These are phyloP conservation scores for Asobara japonica DNA, from an alignment of 1,140 invertebrate genomes.

Conservation along the genomic window DNA sequence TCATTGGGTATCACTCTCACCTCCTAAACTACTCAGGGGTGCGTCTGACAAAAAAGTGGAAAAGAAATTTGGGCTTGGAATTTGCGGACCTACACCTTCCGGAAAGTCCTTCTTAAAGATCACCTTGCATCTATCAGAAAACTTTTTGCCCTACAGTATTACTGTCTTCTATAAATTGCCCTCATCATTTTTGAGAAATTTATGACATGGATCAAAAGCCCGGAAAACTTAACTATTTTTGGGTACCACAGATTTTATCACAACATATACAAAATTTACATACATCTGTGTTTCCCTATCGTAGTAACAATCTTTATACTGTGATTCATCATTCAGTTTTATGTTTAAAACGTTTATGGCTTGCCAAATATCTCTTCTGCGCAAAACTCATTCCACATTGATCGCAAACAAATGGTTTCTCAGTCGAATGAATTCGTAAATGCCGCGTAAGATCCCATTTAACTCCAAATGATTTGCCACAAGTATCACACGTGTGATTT, in stretches of 20 bases:
- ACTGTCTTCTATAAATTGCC: too few species aligned
- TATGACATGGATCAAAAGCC: too few species aligned
- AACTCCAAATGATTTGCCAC: slow-evolving; percentile 67
- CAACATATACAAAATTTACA: background rate
- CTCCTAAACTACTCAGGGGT: too few species aligned
- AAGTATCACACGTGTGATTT: slow-evolving; percentile 65
- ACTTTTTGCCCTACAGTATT: too few species aligned
- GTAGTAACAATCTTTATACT: background rate
- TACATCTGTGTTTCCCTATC: background rate
- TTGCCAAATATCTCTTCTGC: slow-evolving; percentile 68
- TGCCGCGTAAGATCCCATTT: slow-evolving; percentile 67
- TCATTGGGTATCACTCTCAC: too few species aligned
- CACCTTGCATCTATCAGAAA: too few species aligned
- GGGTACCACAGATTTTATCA: background rate
- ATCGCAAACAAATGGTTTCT: slow-evolving; percentile 66
- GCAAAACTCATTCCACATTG: slow-evolving; percentile 69
- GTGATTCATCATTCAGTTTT: background rate
- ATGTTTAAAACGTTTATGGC: slow-evolving; percentile 53
- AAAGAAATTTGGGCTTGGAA: too few species aligned
- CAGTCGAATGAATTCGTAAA: slow-evolving; percentile 64
- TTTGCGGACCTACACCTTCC: too few species aligned
- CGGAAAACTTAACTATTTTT: too few species aligned
- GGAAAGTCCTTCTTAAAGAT: too few species aligned
- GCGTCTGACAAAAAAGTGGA: too few species aligned
- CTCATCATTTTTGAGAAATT: too few species aligned